phyloP scores from a whole-genome alignment of 2,888 invertebrate species.

The Aromia moschata region DNA sequence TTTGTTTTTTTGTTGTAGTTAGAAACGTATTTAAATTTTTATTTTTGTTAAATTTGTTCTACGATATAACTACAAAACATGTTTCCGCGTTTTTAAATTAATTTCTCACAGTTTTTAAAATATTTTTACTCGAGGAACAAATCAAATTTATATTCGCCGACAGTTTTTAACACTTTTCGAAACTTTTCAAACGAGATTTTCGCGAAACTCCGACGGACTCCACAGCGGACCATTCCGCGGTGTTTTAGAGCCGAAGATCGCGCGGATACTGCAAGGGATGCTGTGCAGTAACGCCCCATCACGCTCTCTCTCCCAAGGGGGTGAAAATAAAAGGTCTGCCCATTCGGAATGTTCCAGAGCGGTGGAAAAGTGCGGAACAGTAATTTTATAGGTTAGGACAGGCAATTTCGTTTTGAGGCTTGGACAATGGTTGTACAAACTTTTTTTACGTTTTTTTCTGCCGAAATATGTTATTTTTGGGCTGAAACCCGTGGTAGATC shows the following conservation, averaged over 20 bases:
- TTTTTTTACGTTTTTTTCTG: neutral
- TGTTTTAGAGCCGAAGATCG: slow-evolving; percentile 51
- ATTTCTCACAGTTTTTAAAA: too few relatives aligned
- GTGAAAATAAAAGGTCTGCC: slow-evolving; percentile 19
- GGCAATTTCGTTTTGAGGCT: neutral
- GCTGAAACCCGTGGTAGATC: neutral
- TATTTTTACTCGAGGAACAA: too few relatives aligned
- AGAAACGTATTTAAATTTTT: too few relatives aligned
- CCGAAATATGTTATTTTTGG: neutral
- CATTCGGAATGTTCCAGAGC: neutral
- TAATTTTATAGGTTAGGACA: neutral
- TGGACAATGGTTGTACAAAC: neutral
- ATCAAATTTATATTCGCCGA: slow-evolving; percentile 4
- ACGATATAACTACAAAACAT: too few relatives aligned
- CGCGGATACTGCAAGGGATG: slow-evolving; percentile 59
- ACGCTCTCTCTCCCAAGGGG: slow-evolving; percentile 31
- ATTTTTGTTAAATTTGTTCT: too few relatives aligned
- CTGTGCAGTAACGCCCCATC: slow-evolving; percentile 50
- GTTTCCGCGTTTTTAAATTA: too few relatives aligned
- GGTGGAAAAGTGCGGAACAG: neutral
- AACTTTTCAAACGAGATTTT: neutral
- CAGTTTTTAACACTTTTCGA: slow-evolving; percentile 8
- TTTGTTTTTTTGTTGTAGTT: too few relatives aligned
- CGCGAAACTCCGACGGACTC: slow-evolving; percentile 1
- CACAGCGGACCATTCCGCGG: slow-evolving; percentile 31